Percentiles rank a stretch among this genome's conserved stretches.
Conservation (phyloP, 2,797 vertebrate species). For the Coendou prehensilis region DNA sequence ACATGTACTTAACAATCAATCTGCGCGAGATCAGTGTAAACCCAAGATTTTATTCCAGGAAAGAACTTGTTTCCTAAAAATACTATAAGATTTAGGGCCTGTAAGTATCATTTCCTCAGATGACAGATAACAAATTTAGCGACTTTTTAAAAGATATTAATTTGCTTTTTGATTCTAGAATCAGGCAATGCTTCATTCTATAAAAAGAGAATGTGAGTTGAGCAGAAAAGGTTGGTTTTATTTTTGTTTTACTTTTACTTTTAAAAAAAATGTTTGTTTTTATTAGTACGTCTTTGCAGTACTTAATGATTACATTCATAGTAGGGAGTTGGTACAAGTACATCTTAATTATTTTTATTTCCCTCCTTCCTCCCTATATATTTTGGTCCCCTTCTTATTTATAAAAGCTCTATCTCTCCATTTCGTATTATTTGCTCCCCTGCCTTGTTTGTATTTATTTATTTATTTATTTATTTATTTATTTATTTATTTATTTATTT, state of each 20-base stretch:
- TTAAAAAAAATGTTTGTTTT: neutral
- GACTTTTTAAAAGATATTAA: neutral
- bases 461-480: too few species aligned
- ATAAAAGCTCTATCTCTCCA: neutral
- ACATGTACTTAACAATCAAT: neutral
- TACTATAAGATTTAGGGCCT: neutral
- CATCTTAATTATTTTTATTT: neutral
- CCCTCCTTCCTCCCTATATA: neutral
- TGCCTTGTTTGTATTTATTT: neutral
- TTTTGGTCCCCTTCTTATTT: neutral
- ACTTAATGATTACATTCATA: neutral
- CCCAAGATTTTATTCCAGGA: neutral
- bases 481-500: too few species aligned
- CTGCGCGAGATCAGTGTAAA: neutral
- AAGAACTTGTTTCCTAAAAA: constrained; percentile 31
- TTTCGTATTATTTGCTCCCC: neutral
- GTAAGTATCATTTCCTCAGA: neutral
- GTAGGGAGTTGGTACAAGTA: neutral
- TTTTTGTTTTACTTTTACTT: neutral
- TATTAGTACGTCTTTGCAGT: neutral
- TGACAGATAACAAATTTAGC: neutral
- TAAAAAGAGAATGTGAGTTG: neutral
- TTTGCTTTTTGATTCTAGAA: neutral
- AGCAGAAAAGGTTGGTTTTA: neutral
- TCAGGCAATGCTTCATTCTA: neutral